Evolutionary conservation across 2,888 invertebrate genomes (phyloP).

Genomic region (Eupithecia dodoneata): DNA sequence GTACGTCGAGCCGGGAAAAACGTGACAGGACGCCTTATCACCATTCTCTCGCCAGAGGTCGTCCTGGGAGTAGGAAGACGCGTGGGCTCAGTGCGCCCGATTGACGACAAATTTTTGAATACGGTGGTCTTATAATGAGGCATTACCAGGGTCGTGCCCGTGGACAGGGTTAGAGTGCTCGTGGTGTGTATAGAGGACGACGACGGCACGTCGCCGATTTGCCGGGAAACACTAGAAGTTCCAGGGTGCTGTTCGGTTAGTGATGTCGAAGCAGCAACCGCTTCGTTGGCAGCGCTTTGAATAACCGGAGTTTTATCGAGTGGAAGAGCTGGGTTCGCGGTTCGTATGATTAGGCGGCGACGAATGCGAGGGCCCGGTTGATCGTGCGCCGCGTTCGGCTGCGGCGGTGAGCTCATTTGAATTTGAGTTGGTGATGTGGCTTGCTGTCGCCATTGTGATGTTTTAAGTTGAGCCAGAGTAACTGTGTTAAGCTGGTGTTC

Average conservation of each 20-base stretch:
- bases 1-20: slow-evolving; percentile 31
- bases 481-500: neutral
- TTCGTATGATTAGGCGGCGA: slow-evolving; percentile 24
- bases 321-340: slow-evolving; percentile 1
- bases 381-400: neutral
- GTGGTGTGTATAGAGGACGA: slow-evolving; percentile 23
- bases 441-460: neutral
- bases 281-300: slow-evolving; percentile 29
- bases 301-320: slow-evolving; percentile 25
- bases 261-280: slow-evolving; percentile 17
- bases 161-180: slow-evolving; percentile 25
- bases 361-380: slow-evolving; percentile 15
- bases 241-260: slow-evolving; percentile 8
- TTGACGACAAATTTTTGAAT: slow-evolving; percentile 35
- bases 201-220: neutral
- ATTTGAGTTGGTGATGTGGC: slow-evolving; percentile 6
- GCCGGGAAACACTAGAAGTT: neutral
- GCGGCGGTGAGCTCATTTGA: slow-evolving; percentile 7
- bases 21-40: slow-evolving; percentile 35
- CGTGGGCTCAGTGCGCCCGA: slow-evolving; percentile 24
- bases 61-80: slow-evolving; percentile 21
- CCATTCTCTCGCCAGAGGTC: slow-evolving; percentile 22
- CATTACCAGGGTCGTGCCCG: slow-evolving; percentile 32
- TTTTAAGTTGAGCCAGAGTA: slow-evolving; percentile 10
- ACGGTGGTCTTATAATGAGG: slow-evolving; percentile 40